phyloP scores from a whole-genome alignment of 2,113 vertebrate species.

The Pteruthius melanotis region DNA sequence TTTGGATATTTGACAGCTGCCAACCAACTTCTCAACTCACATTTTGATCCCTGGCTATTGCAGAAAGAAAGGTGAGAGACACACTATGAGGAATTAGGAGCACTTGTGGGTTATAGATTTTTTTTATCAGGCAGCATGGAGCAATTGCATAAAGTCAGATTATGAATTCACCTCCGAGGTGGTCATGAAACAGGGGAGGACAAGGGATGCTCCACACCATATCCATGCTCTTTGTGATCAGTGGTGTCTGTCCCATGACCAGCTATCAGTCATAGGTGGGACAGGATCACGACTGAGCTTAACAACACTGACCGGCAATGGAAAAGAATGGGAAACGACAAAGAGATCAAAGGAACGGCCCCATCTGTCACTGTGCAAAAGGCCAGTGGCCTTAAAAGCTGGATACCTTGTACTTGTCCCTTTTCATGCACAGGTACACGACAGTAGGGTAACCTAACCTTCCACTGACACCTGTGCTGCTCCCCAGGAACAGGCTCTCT shows the following conservation, averaged over 20 bases:
- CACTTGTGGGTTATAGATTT: not conserved
- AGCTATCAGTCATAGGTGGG: not conserved
- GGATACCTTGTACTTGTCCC: not conserved
- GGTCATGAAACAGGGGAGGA: not conserved
- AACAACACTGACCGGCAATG: not conserved
- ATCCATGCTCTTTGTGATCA: not conserved
- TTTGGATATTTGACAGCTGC: not conserved
- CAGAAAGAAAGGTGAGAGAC: not conserved
- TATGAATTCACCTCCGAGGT: not conserved
- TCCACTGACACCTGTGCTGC: not conserved
- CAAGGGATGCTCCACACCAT: rapidly evolving
- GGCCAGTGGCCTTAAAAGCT: not conserved
- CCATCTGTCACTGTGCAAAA: not conserved
- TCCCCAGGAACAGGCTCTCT: not conserved
- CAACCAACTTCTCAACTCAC: not conserved
- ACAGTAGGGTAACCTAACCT: not conserved
- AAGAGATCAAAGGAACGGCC: not conserved
- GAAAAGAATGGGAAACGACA: not conserved
- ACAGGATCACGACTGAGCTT: not conserved
- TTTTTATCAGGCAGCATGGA: not conserved
- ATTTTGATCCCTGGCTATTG: not conserved
- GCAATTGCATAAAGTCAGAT: not conserved
- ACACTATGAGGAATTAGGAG: not conserved
- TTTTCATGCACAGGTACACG: not conserved
- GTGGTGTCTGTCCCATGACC: not conserved